Percentiles rank a stretch among this genome's conserved stretches.
Conservation (phyloP, 2,888 invertebrate species). For the Napeogenes sylphis region DNA sequence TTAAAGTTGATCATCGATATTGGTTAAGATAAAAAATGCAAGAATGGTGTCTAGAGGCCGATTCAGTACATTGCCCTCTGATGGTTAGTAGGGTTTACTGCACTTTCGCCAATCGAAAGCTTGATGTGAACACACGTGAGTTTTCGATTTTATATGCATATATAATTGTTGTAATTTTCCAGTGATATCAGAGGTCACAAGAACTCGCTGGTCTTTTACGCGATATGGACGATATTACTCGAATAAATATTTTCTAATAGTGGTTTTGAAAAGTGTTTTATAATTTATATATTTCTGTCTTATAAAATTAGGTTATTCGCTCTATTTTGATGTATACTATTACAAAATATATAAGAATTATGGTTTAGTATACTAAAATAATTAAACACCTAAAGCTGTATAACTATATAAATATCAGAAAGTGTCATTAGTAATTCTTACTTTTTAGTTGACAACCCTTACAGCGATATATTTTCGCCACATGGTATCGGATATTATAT, state of each 20-base stretch:
- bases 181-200: background rate
- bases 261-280: too few species aligned
- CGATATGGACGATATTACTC: too few species aligned
- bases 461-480: background rate
- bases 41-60: slow-evolving; percentile 53
- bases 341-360: too few species aligned
- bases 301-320: too few species aligned
- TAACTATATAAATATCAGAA: too few species aligned
- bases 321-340: too few species aligned
- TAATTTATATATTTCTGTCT: too few species aligned
- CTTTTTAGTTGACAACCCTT: slow-evolving; percentile 12
- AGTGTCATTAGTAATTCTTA: too few species aligned
- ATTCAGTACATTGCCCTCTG: slow-evolving; percentile 56
- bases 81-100: slow-evolving; percentile 28
- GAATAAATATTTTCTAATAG: too few species aligned
- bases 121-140: slow-evolving; percentile 19
- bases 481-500: slow-evolving; percentile 39
- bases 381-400: too few species aligned
- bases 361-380: too few species aligned
- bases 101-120: slow-evolving; percentile 28
- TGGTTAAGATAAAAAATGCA: slow-evolving; percentile 44
- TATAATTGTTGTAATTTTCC: slow-evolving; percentile 9
- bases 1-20: slow-evolving; percentile 11
- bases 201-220: background rate
- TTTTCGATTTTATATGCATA: slow-evolving; percentile 12